phyloP scores from a whole-genome alignment of 2,797 vertebrate species.

The Melanotaenia nigrans region DNA sequence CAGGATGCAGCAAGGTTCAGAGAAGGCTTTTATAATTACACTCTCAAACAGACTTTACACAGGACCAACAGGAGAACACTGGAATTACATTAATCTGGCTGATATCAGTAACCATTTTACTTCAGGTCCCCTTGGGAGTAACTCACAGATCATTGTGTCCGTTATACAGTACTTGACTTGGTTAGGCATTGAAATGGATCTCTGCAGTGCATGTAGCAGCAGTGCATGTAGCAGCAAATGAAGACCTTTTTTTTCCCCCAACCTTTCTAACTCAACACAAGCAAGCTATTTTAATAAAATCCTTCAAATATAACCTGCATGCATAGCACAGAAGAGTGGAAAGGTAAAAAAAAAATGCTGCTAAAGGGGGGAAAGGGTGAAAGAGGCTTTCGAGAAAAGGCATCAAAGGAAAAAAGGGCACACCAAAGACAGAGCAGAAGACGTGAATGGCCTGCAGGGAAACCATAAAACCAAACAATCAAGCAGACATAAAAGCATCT shows the following conservation, averaged over 20 bases:
- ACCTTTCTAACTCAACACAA: conserved; percentile 32
- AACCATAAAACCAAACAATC: conserved; percentile 56
- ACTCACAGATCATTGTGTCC: conserved; percentile 24
- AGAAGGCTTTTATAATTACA: conserved; percentile 71
- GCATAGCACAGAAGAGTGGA: conserved; percentile 28
- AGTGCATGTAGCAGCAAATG: conserved; percentile 21
- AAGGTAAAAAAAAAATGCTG: conserved; percentile 26
- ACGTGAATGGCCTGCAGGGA: conserved; percentile 40
- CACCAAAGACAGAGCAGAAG: conserved; percentile 41
- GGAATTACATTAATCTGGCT: conserved; percentile 48
- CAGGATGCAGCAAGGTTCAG: conserved; percentile 44
- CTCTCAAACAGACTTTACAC: conserved; percentile 55
- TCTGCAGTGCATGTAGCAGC: conserved; percentile 27
- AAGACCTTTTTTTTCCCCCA: not conserved
- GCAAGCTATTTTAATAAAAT: conserved; percentile 35
- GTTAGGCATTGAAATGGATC: conserved; percentile 27
- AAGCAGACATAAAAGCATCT: conserved; percentile 41
- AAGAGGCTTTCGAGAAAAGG: conserved; percentile 48
- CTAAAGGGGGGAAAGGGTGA: conserved; percentile 49
- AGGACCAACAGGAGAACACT: conserved; percentile 49
- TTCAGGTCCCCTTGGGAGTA: conserved; percentile 34
- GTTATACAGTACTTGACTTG: conserved; percentile 47
- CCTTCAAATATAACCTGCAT: conserved; percentile 29
- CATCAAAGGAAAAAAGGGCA: conserved; percentile 60
- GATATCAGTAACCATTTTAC: conserved; percentile 42